Conservation (phyloP, 1,140 invertebrate genomes). For the Vanessa tameamea region DNA sequence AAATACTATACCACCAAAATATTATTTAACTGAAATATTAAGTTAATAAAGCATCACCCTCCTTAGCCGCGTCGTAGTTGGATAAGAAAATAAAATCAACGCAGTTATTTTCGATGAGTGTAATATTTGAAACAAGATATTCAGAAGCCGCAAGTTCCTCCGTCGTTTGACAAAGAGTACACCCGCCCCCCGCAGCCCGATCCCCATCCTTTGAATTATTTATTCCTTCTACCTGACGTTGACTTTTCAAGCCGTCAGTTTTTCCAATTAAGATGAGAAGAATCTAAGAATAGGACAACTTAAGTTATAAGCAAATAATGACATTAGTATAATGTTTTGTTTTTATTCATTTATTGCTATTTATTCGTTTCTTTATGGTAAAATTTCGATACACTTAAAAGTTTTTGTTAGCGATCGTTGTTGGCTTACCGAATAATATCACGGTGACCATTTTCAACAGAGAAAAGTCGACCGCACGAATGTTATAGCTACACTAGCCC, state of each 20-base stretch:
- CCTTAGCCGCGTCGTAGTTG: no score
- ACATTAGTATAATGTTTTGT: not conserved
- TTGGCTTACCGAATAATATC: no score
- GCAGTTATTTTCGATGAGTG: not conserved
- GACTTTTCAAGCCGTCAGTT: constrained; percentile 24
- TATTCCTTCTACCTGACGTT: constrained; percentile 16
- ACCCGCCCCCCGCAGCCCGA: not conserved
- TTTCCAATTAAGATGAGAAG: constrained; percentile 23
- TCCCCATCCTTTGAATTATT: constrained; percentile 15
- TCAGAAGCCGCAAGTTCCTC: constrained; percentile 5
- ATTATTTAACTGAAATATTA: no score
- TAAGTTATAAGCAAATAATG: constrained; percentile 19
- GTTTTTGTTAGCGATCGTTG: no score
- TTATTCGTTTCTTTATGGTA: no score
- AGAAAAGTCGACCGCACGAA: no score
- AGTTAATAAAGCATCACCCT: no score
- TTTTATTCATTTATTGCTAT: not conserved
- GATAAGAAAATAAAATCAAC: not conserved
- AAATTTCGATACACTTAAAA: no score
- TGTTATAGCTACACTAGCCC: no score
- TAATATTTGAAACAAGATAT: not conserved
- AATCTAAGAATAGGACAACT: not conserved
- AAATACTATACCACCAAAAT: no score
- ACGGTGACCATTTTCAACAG: no score
- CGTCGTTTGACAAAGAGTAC: not conserved